A percentile compares a stretch with the other conserved stretches of the same genome.
These are phyloP conservation scores for Dastarcus helophoroides DNA, from an alignment of 2,888 invertebrate species.

Conservation along the genomic window DNA sequence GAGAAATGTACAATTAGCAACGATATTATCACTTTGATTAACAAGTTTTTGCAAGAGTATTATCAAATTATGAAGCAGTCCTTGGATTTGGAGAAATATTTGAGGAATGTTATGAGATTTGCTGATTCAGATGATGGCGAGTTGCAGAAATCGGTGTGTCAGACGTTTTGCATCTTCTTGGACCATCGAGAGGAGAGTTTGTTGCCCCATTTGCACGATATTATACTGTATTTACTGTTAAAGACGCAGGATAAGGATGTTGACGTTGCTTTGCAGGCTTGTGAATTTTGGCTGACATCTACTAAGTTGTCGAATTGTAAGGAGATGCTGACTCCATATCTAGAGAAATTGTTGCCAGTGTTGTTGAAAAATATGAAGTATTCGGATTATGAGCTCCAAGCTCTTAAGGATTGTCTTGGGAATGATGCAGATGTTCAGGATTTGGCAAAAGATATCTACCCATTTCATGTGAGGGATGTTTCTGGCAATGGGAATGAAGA, in stretches of 20 bases:
- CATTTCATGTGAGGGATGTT: conserved; percentile 87
- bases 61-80: conserved; percentile 28
- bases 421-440: conserved; percentile 95
- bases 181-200: conserved; percentile 82
- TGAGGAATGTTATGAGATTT: conserved; percentile 82
- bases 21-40: conserved; percentile 27
- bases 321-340: conserved; percentile 76
- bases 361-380: conserved; percentile 96
- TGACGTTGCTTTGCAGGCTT: conserved; percentile 92
- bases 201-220: conserved; percentile 90
- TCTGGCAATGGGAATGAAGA: conserved; percentile 35
- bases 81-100: conserved; percentile 32
- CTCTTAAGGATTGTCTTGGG: conserved; percentile 87
- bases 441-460: conserved; percentile 89
- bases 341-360: conserved; percentile 78
- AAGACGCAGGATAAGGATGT: conserved; percentile 88
- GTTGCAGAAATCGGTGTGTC: conserved; percentile 94
- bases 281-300: conserved; percentile 96
- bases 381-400: conserved; percentile 89
- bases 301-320: conserved; percentile 90
- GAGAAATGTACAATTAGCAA: conserved; percentile 24
- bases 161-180: conserved; percentile 88
- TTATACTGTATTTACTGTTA: conserved; percentile 94
- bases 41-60: conserved; percentile 33
- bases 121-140: conserved; percentile 91